A percentile compares a stretch with the other conserved stretches of the same genome.
phyloP scores from a whole-genome alignment of 1,140 invertebrate species.

The Drosophila subobscura region DNA sequence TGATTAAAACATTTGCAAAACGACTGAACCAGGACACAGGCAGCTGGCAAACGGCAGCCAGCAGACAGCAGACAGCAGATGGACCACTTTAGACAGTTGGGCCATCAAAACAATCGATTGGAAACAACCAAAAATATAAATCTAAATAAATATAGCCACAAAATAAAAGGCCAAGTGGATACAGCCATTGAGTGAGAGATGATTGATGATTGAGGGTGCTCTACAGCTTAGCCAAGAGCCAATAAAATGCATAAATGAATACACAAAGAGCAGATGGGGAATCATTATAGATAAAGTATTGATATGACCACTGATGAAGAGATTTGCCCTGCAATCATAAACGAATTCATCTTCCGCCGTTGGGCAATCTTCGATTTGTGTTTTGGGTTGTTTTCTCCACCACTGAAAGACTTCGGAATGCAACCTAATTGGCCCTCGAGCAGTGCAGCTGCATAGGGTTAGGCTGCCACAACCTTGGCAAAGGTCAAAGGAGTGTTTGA shows the following conservation, averaged over 20 bases:
- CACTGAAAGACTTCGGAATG: slow-evolving; percentile 2
- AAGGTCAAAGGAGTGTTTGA: slow-evolving; percentile 37
- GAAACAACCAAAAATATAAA: slow-evolving; percentile 8
- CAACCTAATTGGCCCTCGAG: slow-evolving; percentile 10
- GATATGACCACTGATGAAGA: slow-evolving; percentile 27
- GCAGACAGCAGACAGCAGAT: slow-evolving; percentile 14
- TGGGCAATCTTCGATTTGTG: slow-evolving; percentile 22
- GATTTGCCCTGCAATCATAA: slow-evolving; percentile 1
- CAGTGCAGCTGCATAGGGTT: slow-evolving; percentile 10
- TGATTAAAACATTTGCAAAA: slow-evolving; percentile 47
- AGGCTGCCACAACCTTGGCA: slow-evolving; percentile 57
- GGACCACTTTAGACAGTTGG: slow-evolving; percentile 21
- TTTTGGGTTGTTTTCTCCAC: neutral
- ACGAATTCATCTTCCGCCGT: neutral
- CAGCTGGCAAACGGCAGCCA: slow-evolving; percentile 1
- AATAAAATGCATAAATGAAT: slow-evolving; percentile 69
- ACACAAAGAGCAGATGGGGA: slow-evolving; percentile 19
- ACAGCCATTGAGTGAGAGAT: slow-evolving; percentile 42
- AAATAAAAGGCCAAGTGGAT: slow-evolving; percentile 36
- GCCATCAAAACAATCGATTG: slow-evolving; percentile 5
- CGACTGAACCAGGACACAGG: neutral
- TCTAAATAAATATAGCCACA: slow-evolving; percentile 26
- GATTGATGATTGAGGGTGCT: slow-evolving; percentile 54
- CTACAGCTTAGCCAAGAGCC: slow-evolving; percentile 50
- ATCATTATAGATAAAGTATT: slow-evolving; percentile 50